phyloP scores from a whole-genome alignment of 2,113 vertebrate genomes.

The Phalacrocorax pelagicus region DNA sequence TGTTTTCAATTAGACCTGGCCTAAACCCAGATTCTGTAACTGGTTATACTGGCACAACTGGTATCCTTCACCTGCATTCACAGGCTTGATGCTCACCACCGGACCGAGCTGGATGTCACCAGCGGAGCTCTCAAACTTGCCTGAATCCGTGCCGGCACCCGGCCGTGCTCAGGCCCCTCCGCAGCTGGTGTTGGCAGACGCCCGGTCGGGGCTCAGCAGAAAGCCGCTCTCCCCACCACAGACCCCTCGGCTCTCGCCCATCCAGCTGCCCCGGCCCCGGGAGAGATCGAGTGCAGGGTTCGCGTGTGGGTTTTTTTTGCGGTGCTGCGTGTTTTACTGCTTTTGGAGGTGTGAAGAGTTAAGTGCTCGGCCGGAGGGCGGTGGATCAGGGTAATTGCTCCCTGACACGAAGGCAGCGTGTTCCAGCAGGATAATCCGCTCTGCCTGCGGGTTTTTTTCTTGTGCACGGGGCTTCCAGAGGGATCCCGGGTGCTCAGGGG shows the following conservation, averaged over 20 bases:
- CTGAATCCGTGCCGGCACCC: neutral
- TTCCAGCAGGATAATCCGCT: constrained; percentile 1
- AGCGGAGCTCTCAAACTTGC: neutral
- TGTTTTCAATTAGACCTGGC: neutral
- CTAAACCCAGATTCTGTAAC: neutral
- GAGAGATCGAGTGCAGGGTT: rapidly evolving
- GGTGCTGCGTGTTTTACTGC: neutral
- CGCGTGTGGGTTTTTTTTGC: rapidly evolving
- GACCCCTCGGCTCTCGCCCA: neutral
- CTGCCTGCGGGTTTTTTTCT: neutral
- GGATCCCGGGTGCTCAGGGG: rapidly evolving
- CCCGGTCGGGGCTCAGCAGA: rapidly evolving
- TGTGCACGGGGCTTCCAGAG: neutral
- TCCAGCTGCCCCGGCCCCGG: neutral
- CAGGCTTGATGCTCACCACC: neutral
- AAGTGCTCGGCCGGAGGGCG: neutral
- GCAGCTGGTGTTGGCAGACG: too few relatives aligned
- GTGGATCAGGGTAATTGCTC: neutral
- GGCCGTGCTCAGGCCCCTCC: rapidly evolving
- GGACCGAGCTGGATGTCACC: rapidly evolving
- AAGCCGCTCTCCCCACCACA: rapidly evolving
- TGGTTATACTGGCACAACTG: neutral
- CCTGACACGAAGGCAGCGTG: neutral
- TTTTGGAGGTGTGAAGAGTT: neutral
- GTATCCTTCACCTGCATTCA: rapidly evolving